Conservation (phyloP, 2,797 vertebrate genomes). For the Gambelia wislizenii region DNA sequence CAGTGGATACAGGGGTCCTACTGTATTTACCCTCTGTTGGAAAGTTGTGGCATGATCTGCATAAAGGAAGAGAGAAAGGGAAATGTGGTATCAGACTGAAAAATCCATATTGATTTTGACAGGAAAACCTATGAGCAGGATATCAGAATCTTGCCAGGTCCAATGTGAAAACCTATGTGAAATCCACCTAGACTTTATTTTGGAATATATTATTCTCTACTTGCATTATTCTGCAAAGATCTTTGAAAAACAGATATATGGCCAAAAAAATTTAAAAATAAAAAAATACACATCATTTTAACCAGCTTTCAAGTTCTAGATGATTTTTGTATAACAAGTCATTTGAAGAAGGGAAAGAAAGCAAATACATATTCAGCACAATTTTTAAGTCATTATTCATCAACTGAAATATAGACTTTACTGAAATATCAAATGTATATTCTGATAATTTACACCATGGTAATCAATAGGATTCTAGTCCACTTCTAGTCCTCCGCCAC, state of each 20-base stretch:
- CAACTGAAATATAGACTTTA: background rate
- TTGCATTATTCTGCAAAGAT: background rate
- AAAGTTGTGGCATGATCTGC: background rate
- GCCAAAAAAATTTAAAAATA: background rate
- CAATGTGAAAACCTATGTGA: background rate
- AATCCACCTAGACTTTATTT: background rate
- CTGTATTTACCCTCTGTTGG: no score
- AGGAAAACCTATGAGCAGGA: background rate
- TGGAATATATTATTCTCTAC: background rate
- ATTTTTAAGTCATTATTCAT: background rate
- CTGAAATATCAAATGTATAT: rapidly evolving
- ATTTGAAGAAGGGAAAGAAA: constrained; percentile 6
- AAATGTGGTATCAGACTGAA: background rate
- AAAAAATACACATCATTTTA: background rate
- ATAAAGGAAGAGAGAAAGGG: background rate
- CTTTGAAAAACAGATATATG: background rate
- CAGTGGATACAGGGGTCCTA: no score
- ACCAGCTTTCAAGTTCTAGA: background rate
- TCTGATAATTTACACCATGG: background rate
- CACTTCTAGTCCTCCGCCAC: background rate
- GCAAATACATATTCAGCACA: background rate
- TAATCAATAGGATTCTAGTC: background rate
- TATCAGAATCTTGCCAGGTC: background rate
- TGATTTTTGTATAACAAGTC: background rate
- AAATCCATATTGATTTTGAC: background rate